These are phyloP conservation scores for Orius insidiosus DNA, from an alignment of 1,140 invertebrate species.

Conservation along the genomic window DNA sequence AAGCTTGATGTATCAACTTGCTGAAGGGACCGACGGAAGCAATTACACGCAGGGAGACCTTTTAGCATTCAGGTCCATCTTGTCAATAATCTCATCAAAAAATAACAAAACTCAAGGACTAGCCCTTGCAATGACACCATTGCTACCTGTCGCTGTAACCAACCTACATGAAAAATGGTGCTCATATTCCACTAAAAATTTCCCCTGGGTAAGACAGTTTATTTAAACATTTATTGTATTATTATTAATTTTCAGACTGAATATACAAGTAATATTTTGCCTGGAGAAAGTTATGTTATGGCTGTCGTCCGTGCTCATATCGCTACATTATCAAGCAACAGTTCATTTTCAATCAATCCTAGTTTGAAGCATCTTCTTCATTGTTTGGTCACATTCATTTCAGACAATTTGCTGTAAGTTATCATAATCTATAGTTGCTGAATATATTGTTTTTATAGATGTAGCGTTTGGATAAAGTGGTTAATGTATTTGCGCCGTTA, in stretches of 20 bases:
- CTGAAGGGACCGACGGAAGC: constrained; percentile 28
- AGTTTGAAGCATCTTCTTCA: constrained; percentile 49
- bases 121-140: constrained; percentile 33
- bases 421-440: neutral
- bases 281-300: constrained; percentile 61
- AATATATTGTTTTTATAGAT: neutral
- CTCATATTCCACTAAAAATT: constrained; percentile 30
- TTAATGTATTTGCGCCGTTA: constrained; percentile 48
- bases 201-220: constrained; percentile 27
- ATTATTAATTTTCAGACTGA: constrained; percentile 38
- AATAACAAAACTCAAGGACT: constrained; percentile 31
- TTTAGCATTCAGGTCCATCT: constrained; percentile 34
- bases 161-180: constrained; percentile 48
- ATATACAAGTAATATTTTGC: constrained; percentile 60
- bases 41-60: constrained; percentile 33
- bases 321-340: constrained; percentile 25
- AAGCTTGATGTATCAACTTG: constrained; percentile 33
- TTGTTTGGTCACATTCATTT: constrained; percentile 45
- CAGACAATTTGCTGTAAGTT: constrained; percentile 43
- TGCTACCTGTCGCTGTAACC: constrained; percentile 37
- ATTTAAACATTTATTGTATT: constrained; percentile 12
- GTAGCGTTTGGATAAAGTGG: constrained; percentile 24
- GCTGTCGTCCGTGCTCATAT: constrained; percentile 28
- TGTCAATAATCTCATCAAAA: constrained; percentile 39
- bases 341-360: constrained; percentile 34